Conservation (phyloP, 2,113 vertebrate species). For the Thinocorus orbignyianus region DNA sequence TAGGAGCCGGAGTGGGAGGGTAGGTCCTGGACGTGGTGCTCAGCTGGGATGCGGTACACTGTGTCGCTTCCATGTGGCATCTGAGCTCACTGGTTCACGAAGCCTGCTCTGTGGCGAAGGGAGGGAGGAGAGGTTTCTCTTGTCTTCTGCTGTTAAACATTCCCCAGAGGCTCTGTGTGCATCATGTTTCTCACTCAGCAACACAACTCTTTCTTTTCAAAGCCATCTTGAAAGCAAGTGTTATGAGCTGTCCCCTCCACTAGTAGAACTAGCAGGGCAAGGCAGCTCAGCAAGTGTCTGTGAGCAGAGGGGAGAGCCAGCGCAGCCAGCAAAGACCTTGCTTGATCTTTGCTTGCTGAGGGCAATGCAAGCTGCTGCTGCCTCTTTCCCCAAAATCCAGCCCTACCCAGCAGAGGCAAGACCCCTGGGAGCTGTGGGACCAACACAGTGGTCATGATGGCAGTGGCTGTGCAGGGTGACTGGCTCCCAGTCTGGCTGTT, state of each 20-base stretch:
- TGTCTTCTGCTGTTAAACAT: background rate
- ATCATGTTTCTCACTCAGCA: background rate
- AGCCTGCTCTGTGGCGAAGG: background rate
- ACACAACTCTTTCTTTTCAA: background rate
- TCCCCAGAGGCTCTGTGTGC: background rate
- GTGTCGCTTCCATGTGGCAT: rapidly evolving
- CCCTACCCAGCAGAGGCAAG: background rate
- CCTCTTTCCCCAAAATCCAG: background rate
- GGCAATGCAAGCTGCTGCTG: background rate
- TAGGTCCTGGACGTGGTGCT: background rate
- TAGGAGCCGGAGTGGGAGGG: background rate
- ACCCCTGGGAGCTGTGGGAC: rapidly evolving
- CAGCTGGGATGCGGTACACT: background rate
- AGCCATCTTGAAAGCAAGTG: background rate
- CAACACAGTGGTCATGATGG: rapidly evolving
- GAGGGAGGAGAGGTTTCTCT: background rate
- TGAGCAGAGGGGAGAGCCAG: background rate
- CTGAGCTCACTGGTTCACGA: background rate
- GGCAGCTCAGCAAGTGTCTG: rapidly evolving
- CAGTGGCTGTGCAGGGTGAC: background rate
- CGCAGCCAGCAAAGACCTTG: background rate
- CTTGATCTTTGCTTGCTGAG: background rate
- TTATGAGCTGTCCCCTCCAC: background rate
- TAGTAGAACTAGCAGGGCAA: background rate
- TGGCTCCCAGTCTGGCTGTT: background rate